A percentile compares a stretch with the other conserved stretches of the same genome.
Evolutionary conservation across 2,888 invertebrate species (phyloP).

Genomic region (Parnassius apollo): DNA sequence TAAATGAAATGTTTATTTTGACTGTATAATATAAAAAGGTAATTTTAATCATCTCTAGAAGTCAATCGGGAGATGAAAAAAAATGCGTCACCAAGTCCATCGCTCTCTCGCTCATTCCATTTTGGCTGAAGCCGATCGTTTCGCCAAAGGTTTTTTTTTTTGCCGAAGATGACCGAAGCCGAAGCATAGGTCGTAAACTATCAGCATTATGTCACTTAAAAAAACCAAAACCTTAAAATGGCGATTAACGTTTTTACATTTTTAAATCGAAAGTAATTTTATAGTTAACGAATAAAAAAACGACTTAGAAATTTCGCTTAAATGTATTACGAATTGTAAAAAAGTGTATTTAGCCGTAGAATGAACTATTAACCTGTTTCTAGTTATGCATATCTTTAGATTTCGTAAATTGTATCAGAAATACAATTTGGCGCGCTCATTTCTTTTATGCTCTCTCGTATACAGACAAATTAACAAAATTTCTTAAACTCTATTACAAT

Average conservation of each 20-base stretch:
- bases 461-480: not conserved
- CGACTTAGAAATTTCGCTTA: slow-evolving; percentile 71
- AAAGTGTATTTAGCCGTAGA: slow-evolving; percentile 80
- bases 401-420: slow-evolving; percentile 55
- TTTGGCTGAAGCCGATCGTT: too few relatives aligned
- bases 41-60: too few relatives aligned
- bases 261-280: slow-evolving; percentile 46
- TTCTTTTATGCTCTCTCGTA: slow-evolving; percentile 10
- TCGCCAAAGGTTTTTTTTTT: too few relatives aligned
- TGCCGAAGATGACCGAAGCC: too few relatives aligned
- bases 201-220: too few relatives aligned
- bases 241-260: slow-evolving; percentile 28
- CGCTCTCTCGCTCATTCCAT: too few relatives aligned
- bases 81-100: too few relatives aligned
- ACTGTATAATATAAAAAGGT: too few relatives aligned
- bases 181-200: too few relatives aligned
- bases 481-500: not conserved
- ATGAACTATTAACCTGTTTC: slow-evolving; percentile 74
- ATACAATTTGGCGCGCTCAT: slow-evolving; percentile 32
- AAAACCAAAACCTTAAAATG: slow-evolving; percentile 1
- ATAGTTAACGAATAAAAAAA: slow-evolving; percentile 64
- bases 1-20: too few relatives aligned
- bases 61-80: too few relatives aligned
- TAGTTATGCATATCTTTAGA: slow-evolving; percentile 79
- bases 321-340: slow-evolving; percentile 74